Conservation (phyloP, 2,888 invertebrate species). For the Fragum sueziense region DNA sequence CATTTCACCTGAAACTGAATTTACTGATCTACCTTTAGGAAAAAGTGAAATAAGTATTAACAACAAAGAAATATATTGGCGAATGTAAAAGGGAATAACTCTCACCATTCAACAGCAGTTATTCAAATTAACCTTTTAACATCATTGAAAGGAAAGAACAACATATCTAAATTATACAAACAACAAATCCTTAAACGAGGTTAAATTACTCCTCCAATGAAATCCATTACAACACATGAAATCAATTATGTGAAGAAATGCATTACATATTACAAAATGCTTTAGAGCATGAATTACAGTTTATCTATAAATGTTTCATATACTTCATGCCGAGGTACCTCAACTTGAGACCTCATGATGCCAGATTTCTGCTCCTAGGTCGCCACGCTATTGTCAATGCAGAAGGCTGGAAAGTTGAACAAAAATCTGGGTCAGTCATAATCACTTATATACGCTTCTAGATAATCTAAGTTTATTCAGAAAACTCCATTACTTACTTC, state of each 20-base stretch:
- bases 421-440: slow-evolving; percentile 75
- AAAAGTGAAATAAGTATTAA: background rate
- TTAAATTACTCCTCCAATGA: no score
- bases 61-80: background rate
- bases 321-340: slow-evolving; percentile 86
- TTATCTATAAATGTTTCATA: slow-evolving; percentile 77
- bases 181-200: no score
- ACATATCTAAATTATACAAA: no score
- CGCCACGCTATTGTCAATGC: slow-evolving; percentile 72
- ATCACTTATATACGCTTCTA: slow-evolving; percentile 38
- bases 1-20: slow-evolving; percentile 13
- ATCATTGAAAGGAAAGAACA: background rate
- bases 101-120: background rate
- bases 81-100: background rate
- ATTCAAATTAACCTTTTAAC: background rate
- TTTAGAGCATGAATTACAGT: slow-evolving; percentile 23
- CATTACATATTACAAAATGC: background rate
- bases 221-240: no score
- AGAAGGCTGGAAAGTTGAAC: slow-evolving; percentile 78
- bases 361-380: slow-evolving; percentile 74
- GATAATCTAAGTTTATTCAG: background rate
- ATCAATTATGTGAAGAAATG: background rate
- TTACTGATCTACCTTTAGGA: background rate
- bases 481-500: slow-evolving; percentile 17
- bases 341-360: slow-evolving; percentile 71